phyloP scores from a whole-genome alignment of 2,888 invertebrate genomes.

The Agonopterix subpropinquella region DNA sequence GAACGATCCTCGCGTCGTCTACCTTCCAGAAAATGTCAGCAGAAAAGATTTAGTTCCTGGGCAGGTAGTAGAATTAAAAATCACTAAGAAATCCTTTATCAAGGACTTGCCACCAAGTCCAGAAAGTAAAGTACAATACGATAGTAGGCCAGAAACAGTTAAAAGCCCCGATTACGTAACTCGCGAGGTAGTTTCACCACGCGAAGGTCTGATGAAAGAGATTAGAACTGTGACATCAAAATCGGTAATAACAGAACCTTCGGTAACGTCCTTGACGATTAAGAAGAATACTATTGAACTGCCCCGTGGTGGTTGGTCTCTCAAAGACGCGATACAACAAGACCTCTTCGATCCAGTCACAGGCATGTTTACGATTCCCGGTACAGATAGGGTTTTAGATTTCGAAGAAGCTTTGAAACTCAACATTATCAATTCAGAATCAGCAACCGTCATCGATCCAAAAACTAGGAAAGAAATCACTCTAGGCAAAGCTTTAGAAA shows the following conservation, averaged over 20 bases:
- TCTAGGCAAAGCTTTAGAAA: slow-evolving; percentile 84
- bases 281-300: slow-evolving; percentile 85
- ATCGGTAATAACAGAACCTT: slow-evolving; percentile 59
- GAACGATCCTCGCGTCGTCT: slow-evolving; percentile 57
- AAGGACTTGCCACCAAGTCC: slow-evolving; percentile 64
- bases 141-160: slow-evolving; percentile 72
- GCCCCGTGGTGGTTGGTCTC: slow-evolving; percentile 88
- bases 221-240: slow-evolving; percentile 58
- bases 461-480: slow-evolving; percentile 81
- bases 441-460: slow-evolving; percentile 88
- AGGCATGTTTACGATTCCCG: slow-evolving; percentile 90
- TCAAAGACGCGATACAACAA: slow-evolving; percentile 88
- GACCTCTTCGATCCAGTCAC: slow-evolving; percentile 87
- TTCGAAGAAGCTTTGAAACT: slow-evolving; percentile 92
- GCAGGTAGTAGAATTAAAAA: slow-evolving; percentile 69
- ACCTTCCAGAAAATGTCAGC: slow-evolving; percentile 51
- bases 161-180: slow-evolving; percentile 73
- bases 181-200: slow-evolving; percentile 32
- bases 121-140: slow-evolving; percentile 66
- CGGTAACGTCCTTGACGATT: slow-evolving; percentile 64
- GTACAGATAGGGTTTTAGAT: slow-evolving; percentile 88
- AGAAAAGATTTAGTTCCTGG: slow-evolving; percentile 61
- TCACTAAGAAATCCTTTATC: slow-evolving; percentile 69
- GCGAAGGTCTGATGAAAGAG: slow-evolving; percentile 38
- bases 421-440: slow-evolving; percentile 89